These are phyloP conservation scores for Hylaeus anthracinus DNA, from an alignment of 1,140 invertebrate genomes.

Conservation along the genomic window DNA sequence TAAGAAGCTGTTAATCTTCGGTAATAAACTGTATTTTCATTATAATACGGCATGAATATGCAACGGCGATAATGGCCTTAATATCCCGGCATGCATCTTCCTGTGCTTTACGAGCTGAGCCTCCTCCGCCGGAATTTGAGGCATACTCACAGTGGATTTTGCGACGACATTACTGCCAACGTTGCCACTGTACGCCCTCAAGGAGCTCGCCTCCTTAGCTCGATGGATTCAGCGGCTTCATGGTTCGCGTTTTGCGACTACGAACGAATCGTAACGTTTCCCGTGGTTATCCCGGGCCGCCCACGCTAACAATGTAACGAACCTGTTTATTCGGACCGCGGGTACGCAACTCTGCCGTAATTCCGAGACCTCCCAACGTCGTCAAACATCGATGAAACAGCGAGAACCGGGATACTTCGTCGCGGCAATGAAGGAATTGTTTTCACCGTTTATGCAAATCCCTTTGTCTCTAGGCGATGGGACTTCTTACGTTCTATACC, in stretches of 20 bases:
- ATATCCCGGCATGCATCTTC: conserved; percentile 81
- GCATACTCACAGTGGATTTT: conserved; percentile 79
- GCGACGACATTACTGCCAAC: conserved; percentile 60
- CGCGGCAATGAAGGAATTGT: neutral
- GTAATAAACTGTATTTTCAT: conserved; percentile 83
- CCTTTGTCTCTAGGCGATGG: neutral
- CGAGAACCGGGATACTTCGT: neutral
- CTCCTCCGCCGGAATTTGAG: conserved; percentile 79
- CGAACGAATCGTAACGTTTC: conserved; percentile 48
- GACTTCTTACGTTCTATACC: too few species aligned
- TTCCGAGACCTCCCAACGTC: neutral
- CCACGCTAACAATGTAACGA: neutral
- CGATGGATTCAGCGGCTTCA: conserved; percentile 34
- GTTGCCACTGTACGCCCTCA: conserved; percentile 34
- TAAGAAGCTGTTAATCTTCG: conserved; percentile 82
- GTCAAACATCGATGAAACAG: neutral
- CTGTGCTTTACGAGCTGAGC: conserved; percentile 81
- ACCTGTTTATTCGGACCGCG: conserved; percentile 3
- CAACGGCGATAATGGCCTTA: conserved; percentile 82
- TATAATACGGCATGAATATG: conserved; percentile 82
- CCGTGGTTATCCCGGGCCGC: conserved; percentile 37
- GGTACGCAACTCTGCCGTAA: neutral
- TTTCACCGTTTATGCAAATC: neutral
- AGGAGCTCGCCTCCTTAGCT: conserved; percentile 31
- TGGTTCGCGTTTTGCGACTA: conserved; percentile 15